phyloP scores from a whole-genome alignment of 2,113 vertebrate genomes.

The Lampris megalopsis region DNA sequence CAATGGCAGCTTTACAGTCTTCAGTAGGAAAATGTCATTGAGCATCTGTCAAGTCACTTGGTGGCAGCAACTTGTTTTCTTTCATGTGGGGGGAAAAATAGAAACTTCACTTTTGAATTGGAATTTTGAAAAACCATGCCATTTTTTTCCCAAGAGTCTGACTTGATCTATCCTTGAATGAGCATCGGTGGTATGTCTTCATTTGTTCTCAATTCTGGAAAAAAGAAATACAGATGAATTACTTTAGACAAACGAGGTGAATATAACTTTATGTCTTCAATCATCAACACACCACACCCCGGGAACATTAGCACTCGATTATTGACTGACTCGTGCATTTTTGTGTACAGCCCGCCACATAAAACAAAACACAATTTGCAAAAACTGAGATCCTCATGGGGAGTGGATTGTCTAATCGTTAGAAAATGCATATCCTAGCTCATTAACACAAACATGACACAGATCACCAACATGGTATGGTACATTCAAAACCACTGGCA shows the following conservation, averaged over 20 bases:
- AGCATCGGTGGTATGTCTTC: constrained; percentile 53
- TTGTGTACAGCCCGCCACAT: constrained; percentile 22
- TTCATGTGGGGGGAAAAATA: constrained; percentile 48
- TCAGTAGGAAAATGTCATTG: constrained; percentile 37
- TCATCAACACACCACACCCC: background rate
- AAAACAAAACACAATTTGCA: constrained; percentile 17
- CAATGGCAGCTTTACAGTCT: constrained; percentile 59
- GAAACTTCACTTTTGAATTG: constrained; percentile 55
- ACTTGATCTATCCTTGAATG: constrained; percentile 56
- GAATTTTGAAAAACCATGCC: constrained; percentile 37
- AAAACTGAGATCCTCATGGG: constrained; percentile 9
- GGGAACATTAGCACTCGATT: background rate
- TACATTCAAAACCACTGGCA: constrained; percentile 42
- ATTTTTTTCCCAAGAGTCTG: constrained; percentile 47
- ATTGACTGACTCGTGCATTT: constrained; percentile 54
- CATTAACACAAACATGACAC: constrained; percentile 37
- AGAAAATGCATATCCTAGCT: constrained; percentile 18
- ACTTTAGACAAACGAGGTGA: background rate
- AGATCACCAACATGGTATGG: constrained; percentile 27
- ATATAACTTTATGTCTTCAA: background rate
- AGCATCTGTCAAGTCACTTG: constrained; percentile 26
- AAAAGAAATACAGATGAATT: background rate
- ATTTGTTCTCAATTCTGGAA: constrained; percentile 80
- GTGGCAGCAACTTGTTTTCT: constrained; percentile 43
- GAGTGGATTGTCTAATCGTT: constrained; percentile 1